Evolutionary conservation across 2,113 vertebrate genomes (phyloP), one percentile per base, ranked within the genome.

Genomic region (Promerops cafer): DNA sequence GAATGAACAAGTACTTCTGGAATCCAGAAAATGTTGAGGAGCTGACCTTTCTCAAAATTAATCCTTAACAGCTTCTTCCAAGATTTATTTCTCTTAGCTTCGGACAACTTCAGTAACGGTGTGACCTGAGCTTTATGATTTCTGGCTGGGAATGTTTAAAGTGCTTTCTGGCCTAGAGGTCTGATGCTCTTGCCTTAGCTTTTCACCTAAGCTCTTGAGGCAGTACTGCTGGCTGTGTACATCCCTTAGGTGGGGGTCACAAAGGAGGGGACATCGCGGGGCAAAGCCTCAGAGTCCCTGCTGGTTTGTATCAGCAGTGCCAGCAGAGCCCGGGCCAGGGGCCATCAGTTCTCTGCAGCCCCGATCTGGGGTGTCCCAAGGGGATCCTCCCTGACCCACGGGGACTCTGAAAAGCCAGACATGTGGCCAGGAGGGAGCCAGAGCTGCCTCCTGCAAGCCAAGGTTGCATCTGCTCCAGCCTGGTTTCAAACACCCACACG

Each of bases 11-110:
- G 70, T 87, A 65, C 88, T 96, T 94, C 77, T 92, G 90, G 89
- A 95, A 93, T 68, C 44, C 84, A 88, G 81, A 95, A 94, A 93
- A 74, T 9, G 72, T 47, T 83, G 89, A 96, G 70, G 75, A 94
- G 60, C 30, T 87, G 91, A 96, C 70, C 89, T 96, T 94, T 94
- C 66, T 91, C 72, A 91, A 89, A 95, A 95, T 90, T 75, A 93
- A 90, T 90, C 85, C 61, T 79, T 68, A 90, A 75, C 68, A 42
- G 80, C 45, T 79, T 87, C 49, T 40, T 64, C 89, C 72, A 82
- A 83, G 92, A 95, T 96, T 86, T 92, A 84, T 96, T 93, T 82
- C 64, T 49, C 45, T 77, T 57, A 30, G 74, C 59, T 91, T 65
- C 0, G 3, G 79, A 92, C 52, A 74, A 89, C 88, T 81, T 42